Evolutionary conservation across 2,113 vertebrate species (phyloP).

Genomic region (Nesogale talazaci): DNA sequence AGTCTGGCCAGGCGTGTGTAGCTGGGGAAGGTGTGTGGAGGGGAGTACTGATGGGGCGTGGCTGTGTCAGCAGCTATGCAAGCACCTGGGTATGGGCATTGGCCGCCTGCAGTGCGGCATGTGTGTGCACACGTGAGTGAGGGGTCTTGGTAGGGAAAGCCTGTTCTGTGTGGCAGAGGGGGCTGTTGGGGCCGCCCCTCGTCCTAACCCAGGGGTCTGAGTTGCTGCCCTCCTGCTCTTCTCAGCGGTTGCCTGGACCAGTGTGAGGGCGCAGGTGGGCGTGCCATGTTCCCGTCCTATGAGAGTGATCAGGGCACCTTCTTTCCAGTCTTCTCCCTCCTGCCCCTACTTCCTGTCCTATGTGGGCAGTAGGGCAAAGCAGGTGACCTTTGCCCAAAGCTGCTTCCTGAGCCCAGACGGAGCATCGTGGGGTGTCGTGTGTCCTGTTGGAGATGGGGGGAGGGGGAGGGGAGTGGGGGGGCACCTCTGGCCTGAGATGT

Average conservation of each 20-base stretch:
- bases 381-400: neutral
- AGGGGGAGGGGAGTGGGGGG: neutral
- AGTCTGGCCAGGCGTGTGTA: neutral
- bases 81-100: constrained; percentile 57
- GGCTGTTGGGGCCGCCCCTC: neutral
- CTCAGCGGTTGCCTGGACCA: neutral
- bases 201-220: neutral
- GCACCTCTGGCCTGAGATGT: no score
- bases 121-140: neutral
- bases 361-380: neutral
- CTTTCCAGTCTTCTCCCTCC: neutral
- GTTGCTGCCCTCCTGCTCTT: neutral
- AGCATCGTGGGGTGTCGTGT: fast-evolving
- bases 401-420: neutral
- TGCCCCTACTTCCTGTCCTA: neutral
- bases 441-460: neutral
- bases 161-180: neutral
- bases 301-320: neutral
- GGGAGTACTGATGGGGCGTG: neutral
- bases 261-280: neutral
- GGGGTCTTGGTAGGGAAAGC: neutral
- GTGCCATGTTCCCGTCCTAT: neutral
- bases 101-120: constrained; percentile 36
- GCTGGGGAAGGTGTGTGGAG: neutral
- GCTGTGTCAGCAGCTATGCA: constrained; percentile 58